Percentiles rank a stretch among this genome's conserved stretches.
Evolutionary conservation across 2,113 vertebrate genomes (phyloP).

Genomic region (Benitochromis conjunctus): DNA sequence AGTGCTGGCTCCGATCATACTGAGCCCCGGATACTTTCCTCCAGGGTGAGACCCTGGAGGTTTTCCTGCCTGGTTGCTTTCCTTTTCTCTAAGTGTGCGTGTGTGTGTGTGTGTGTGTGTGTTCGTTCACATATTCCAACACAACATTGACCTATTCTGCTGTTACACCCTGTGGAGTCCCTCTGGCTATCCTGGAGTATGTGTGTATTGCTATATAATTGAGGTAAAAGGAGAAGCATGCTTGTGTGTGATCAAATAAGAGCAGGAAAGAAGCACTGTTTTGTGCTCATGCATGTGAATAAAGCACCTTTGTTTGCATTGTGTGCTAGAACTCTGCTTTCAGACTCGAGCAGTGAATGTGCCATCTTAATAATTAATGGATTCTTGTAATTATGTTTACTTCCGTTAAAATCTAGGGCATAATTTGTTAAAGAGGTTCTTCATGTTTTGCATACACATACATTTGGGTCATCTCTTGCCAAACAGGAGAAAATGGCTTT

Average conservation of each 20-base stretch:
- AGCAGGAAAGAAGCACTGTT: background rate
- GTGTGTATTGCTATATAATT: background rate
- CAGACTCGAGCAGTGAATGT: background rate
- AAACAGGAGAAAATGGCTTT: background rate
- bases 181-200: background rate
- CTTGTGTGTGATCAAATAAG: background rate
- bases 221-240: background rate
- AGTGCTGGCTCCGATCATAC: background rate
- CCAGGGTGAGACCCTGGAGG: background rate
- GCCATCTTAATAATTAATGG: slow-evolving; percentile 37
- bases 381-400: slow-evolving; percentile 32
- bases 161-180: background rate
- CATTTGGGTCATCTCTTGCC: background rate
- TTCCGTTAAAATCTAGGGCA: slow-evolving; percentile 30
- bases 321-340: background rate
- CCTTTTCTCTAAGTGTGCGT: background rate
- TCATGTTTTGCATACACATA: background rate
- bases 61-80: background rate
- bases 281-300: background rate
- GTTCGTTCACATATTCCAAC: background rate
- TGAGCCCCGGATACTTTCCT: background rate
- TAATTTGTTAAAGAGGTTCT: slow-evolving; percentile 2
- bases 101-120: background rate
- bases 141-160: background rate
- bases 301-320: background rate